Conservation (phyloP, 2,888 invertebrate genomes). For the Phortica okadai region DNA sequence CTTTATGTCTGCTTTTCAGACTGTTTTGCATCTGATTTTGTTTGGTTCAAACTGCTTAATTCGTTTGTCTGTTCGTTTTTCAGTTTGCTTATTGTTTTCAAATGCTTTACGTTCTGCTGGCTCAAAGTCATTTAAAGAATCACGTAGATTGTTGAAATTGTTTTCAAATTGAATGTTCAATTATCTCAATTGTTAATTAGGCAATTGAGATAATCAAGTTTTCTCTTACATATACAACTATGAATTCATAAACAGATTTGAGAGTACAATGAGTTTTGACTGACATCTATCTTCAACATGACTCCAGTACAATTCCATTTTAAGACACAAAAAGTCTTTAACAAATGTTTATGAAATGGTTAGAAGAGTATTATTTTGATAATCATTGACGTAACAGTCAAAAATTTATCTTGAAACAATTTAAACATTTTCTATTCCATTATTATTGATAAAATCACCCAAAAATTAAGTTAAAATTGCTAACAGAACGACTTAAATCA, state of each 20-base stretch:
- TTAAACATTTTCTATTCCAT: too few species aligned
- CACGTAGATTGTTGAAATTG: conserved; percentile 31
- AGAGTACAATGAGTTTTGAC: background rate
- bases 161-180: conserved; percentile 38
- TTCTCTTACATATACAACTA: background rate
- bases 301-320: too few species aligned
- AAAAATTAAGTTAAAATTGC: background rate
- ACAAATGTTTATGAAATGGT: too few species aligned
- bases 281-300: background rate
- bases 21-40: conserved; percentile 20
- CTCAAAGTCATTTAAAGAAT: conserved; percentile 7
- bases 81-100: conserved; percentile 49
- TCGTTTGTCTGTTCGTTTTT: conserved; percentile 32
- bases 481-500: background rate
- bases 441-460: background rate
- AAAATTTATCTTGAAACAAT: too few species aligned
- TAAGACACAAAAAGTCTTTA: too few species aligned
- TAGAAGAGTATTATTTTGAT: too few species aligned
- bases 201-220: conserved; percentile 3
- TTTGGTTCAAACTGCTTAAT: conserved; percentile 12
- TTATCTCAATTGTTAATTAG: conserved; percentile 17
- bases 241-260: background rate
- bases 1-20: conserved; percentile 48
- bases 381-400: too few species aligned
- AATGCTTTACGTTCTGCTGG: background rate